Evolutionary conservation across 2,888 invertebrate genomes (phyloP).

Genomic region (Papilio gigon): DNA sequence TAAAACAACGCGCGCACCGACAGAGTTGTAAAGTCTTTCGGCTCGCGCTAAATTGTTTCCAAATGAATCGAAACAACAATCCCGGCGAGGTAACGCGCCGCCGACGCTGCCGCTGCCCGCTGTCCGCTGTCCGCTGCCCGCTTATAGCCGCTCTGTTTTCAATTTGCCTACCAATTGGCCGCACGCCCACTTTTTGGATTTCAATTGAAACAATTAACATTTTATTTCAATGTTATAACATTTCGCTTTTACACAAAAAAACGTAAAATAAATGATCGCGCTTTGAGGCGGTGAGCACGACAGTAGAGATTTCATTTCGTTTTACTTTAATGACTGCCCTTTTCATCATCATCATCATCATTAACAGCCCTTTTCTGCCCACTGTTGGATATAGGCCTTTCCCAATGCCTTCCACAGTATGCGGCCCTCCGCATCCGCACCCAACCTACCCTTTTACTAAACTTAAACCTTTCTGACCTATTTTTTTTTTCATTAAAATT

Average conservation of each 20-base stretch:
- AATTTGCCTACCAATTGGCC: constrained; percentile 40
- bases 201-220: constrained; percentile 31
- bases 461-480: too few species aligned
- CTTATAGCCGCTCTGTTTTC: constrained; percentile 38
- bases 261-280: background rate
- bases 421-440: too few species aligned
- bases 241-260: background rate
- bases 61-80: constrained; percentile 38
- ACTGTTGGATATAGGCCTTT: too few species aligned
- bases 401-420: too few species aligned
- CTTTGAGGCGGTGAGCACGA: background rate
- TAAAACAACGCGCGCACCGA: constrained; percentile 26
- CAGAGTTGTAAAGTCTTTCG: constrained; percentile 31
- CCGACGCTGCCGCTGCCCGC: constrained; percentile 9
- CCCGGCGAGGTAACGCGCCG: constrained; percentile 35
- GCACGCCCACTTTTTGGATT: constrained; percentile 40
- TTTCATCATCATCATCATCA: too few species aligned
- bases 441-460: too few species aligned
- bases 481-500: too few species aligned
- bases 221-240: constrained; percentile 5
- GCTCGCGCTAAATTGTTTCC: constrained; percentile 33
- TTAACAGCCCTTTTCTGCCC: too few species aligned
- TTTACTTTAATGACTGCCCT: too few species aligned
- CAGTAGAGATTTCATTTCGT: background rate
- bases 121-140: constrained; percentile 11